Evolutionary conservation across 2,797 vertebrate species (phyloP).

Genomic region (Ctenopoma kingsleyae): DNA sequence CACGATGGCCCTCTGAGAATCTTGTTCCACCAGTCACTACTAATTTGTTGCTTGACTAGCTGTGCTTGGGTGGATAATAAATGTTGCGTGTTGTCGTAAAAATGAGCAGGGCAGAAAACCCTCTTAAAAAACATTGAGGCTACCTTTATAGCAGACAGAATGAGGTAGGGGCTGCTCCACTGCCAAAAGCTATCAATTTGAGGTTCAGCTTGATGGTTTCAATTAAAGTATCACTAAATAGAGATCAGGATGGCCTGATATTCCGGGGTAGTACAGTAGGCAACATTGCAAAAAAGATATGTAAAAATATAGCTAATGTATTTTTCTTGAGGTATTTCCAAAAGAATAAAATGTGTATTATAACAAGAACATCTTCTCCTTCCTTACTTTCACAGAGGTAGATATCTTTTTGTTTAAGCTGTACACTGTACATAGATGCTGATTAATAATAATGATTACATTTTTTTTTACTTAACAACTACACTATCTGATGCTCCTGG

Average conservation of each 20-base stretch:
- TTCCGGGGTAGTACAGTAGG: not conserved
- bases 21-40: constrained; percentile 51
- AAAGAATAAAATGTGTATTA: not conserved
- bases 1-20: constrained; percentile 42
- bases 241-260: not conserved
- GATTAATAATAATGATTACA: not conserved
- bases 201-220: constrained; percentile 15
- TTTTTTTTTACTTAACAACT: constrained; percentile 13
- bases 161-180: not conserved
- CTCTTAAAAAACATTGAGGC: constrained; percentile 15
- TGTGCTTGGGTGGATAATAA: constrained; percentile 41
- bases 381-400: too few species aligned
- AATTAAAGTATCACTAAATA: not conserved
- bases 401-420: not conserved
- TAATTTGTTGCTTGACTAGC: constrained; percentile 70
- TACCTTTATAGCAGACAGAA: constrained; percentile 2
- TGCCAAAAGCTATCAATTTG: not conserved
- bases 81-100: constrained; percentile 47
- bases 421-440: not conserved
- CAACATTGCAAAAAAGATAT: not conserved
- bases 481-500: not conserved
- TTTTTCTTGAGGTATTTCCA: not conserved
- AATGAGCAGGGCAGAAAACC: constrained; percentile 24
- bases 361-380: not conserved
- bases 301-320: not conserved